Percentiles rank a stretch among this genome's conserved stretches.
These are phyloP conservation scores for Hystrix cristata DNA, from an alignment of 2,113 vertebrate genomes.

Conservation along the genomic window DNA sequence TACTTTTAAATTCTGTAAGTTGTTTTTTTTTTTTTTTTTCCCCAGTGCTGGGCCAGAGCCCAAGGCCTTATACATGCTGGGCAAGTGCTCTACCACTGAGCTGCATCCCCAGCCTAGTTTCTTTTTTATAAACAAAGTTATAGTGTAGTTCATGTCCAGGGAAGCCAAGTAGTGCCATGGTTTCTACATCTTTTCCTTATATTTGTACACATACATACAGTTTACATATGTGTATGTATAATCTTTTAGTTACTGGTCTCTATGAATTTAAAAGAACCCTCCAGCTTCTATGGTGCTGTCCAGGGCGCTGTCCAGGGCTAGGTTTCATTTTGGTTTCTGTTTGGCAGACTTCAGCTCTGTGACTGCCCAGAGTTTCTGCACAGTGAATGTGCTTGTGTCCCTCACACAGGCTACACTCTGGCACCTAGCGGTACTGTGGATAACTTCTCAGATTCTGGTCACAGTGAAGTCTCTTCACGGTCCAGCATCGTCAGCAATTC, in stretches of 20 bases:
- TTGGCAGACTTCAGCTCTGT: not conserved
- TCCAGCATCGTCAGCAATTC: constrained; percentile 99
- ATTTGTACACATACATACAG: too few species aligned
- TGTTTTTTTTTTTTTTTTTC: not conserved
- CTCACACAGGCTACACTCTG: constrained; percentile 91
- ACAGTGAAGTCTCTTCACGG: constrained; percentile 98
- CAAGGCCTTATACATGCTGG: not conserved
- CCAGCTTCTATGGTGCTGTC: not conserved
- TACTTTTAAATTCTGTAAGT: not conserved
- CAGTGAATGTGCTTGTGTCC: not conserved
- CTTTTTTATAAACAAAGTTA: not conserved
- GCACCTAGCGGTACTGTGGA: constrained; percentile 93
- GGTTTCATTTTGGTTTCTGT: not conserved
- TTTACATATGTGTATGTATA: not conserved
- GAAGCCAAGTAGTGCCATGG: not conserved
- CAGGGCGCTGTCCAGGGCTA: not conserved
- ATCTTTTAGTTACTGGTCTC: not conserved
- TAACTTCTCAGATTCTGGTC: constrained; percentile 97
- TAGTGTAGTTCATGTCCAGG: not conserved
- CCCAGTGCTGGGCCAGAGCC: not conserved
- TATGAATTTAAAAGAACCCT: not conserved
- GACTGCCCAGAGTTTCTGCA: not conserved
- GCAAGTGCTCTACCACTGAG: not conserved
- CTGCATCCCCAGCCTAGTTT: not conserved
- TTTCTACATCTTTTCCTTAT: not conserved